Evolutionary conservation across 2,797 vertebrate genomes (phyloP), one percentile per base, ranked within the genome.

Genomic region (Phataginus tricuspis): DNA sequence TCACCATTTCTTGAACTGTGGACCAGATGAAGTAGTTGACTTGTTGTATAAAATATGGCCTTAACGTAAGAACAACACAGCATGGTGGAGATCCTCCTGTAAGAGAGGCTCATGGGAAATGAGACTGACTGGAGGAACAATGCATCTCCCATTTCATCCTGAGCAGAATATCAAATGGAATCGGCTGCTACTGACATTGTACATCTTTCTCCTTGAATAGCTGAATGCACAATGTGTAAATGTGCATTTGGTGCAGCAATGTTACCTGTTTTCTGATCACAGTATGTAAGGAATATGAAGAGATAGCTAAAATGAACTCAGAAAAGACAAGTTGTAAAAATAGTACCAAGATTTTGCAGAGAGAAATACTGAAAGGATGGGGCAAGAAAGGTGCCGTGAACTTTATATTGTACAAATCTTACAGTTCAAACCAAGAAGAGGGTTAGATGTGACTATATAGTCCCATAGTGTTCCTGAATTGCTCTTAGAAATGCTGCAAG

Each of bases 351-450:
- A 82, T 57, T 84, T 39, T 74, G 69, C 4, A 13, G 39, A 39
- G 57, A 68, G 75, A 82, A 90, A 72, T 69, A 69, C 15, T 29
- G 27, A 72, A 64, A 71, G 85, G 83, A 78, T 29, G n/a, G 45
- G 55, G 57, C 7, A 29, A 68, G 45, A 79, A 71, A 86, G 64
- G 23, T 69, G 42, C 11, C 15, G 29, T 64, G 82, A 92, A 51
- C 53, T 78, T 90, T 23, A 59, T 15, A 37, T 53, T 27, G 71
- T 6, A 34, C 25, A 93, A 19, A 94, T 96, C 15, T 31, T 45
- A 55, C 84, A 59, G 55, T 91, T 95, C 96, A 96, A 95, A 49
- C 63, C 86, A 64, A 96, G 68, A 84, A 97, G 39, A 96, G 86
- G 42, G 92, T 64, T 45, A 95, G 72, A 95, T 66, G 68, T 80